phyloP scores from a whole-genome alignment of 2,113 vertebrate species.

The Enhydra lutris region DNA sequence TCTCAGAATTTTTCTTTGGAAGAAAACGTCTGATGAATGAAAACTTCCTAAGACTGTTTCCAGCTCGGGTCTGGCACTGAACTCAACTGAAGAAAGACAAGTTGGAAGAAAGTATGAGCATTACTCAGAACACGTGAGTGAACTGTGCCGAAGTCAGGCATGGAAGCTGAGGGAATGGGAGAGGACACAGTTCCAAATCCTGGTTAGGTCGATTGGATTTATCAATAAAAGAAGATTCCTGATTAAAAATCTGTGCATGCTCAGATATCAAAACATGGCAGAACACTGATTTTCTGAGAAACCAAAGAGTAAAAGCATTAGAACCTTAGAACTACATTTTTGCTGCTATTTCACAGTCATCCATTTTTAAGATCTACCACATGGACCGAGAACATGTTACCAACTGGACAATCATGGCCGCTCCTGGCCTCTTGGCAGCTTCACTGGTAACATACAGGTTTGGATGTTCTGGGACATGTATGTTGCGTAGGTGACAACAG shows the following conservation, averaged over 20 bases:
- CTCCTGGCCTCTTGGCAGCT: neutral
- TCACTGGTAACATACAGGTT: neutral
- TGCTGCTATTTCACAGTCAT: neutral
- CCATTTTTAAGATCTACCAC: neutral
- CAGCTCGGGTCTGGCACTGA: neutral
- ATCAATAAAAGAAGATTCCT: neutral
- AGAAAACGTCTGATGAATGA: conserved; percentile 57
- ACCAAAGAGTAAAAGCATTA: neutral
- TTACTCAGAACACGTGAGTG: neutral
- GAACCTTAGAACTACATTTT: neutral
- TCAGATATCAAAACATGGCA: neutral
- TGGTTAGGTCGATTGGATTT: neutral
- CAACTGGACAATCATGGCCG: neutral
- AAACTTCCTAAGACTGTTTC: conserved; percentile 59
- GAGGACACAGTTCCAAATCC: neutral
- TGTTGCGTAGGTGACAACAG: neutral
- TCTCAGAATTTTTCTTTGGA: conserved; percentile 57
- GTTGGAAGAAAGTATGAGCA: neutral
- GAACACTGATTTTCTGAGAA: neutral
- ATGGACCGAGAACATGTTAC: neutral
- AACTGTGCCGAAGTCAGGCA: neutral
- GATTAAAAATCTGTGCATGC: neutral
- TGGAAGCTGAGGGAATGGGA: neutral
- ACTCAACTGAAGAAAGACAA: conserved; percentile 41
- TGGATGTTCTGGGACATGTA: neutral